Conservation (phyloP, 2,888 invertebrate species). For the Lagria hirta region DNA sequence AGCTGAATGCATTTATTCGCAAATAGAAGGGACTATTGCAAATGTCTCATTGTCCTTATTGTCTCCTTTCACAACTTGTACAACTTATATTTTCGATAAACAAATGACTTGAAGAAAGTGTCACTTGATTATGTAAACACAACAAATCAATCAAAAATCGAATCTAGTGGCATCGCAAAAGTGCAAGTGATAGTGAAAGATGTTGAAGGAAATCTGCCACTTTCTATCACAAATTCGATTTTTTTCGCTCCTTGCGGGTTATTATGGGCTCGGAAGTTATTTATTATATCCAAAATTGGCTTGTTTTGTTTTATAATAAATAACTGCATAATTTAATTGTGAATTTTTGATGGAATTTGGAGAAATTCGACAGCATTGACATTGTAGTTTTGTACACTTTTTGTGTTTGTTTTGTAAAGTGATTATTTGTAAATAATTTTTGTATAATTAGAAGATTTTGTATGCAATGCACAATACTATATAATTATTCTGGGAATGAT, state of each 20-base stretch:
- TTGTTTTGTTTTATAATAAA: constrained; percentile 9
- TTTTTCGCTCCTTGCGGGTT: constrained; percentile 9
- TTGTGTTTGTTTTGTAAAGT: no score
- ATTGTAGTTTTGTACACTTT: no score
- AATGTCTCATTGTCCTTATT: not conserved
- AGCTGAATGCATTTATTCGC: no score
- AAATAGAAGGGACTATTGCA: no score
- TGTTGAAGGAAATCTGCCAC: constrained; percentile 23
- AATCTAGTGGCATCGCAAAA: constrained; percentile 20
- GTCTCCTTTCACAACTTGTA: not conserved
- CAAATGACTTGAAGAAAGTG: no score
- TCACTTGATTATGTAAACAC: constrained; percentile 20
- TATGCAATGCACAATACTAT: no score
- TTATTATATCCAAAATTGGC: constrained; percentile 7
- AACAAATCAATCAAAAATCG: constrained; percentile 21
- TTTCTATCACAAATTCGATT: constrained; percentile 21
- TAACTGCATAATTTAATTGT: constrained; percentile 21
- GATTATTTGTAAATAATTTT: no score
- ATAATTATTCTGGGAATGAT: no score
- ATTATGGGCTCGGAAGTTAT: constrained; percentile 16
- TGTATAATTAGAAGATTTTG: no score
- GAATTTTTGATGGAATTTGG: no score
- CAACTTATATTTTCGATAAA: no score
- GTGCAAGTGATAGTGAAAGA: constrained; percentile 26
- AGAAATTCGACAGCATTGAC: constrained; percentile 13